Conservation (phyloP, 2,888 invertebrate species). For the Cantharis rufa region DNA sequence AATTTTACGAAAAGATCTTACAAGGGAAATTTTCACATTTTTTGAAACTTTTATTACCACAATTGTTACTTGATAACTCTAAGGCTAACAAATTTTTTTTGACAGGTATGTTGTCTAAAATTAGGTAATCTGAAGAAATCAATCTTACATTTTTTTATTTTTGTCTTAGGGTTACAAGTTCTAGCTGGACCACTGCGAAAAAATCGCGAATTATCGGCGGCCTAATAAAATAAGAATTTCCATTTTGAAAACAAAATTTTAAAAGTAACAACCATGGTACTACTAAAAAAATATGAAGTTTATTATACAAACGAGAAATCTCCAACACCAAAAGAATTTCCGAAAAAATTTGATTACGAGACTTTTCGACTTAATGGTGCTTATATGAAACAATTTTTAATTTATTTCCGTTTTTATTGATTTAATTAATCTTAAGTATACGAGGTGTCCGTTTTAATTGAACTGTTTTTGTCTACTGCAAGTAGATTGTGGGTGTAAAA, state of each 20-base stretch:
- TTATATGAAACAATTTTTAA: slow-evolving; percentile 10
- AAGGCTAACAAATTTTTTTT: not conserved
- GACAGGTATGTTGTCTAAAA: not conserved
- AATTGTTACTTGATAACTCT: not conserved
- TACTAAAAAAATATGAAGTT: not conserved
- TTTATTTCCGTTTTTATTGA: slow-evolving; percentile 1
- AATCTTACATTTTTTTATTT: not conserved
- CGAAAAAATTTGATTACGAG: slow-evolving; percentile 1
- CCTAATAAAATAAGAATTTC: not conserved
- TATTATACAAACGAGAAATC: not conserved
- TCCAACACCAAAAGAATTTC: not conserved
- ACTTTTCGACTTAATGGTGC: slow-evolving; percentile 14
- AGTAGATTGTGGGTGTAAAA: not conserved
- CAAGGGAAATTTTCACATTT: not conserved
- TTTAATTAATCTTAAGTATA: slow-evolving; percentile 19
- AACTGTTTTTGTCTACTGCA: not conserved
- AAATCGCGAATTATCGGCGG: not conserved
- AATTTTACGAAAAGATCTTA: not conserved
- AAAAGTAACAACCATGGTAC: not conserved
- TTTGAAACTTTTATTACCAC: not conserved
- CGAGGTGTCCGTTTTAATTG: not conserved
- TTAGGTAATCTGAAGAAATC: not conserved
- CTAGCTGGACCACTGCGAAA: not conserved
- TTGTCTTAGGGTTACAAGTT: not conserved
- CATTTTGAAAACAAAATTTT: not conserved